Base-by-base conservation (phyloP, 2,888 invertebrate genomes). In the Charanyca ferruginea region DNA sequence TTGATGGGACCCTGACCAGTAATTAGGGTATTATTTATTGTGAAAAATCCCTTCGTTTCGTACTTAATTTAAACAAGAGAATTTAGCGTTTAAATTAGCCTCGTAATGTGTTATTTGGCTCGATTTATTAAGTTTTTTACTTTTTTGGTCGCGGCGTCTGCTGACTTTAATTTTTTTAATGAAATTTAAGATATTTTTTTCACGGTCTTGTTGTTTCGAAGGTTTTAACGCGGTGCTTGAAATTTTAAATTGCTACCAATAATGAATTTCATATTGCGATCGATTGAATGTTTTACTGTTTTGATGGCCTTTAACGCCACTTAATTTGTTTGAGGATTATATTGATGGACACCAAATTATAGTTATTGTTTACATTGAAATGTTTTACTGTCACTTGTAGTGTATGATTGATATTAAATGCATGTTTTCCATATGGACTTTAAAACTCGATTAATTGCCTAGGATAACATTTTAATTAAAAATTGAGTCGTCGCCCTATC, bases 11-110 rank as follows among this genome's bases (percentile, higher is more conserved):
- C 73, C 73, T 76, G 77, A 69, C 69, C 84, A 65, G 80, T 87
- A 88, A 90, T 91, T 88, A 90, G 79, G 78, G 77, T 81, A 76
- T 90, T 89, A 89, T 90, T 90, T 90, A 90, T 90, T 83, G 80
- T 85, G 79, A 77, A 85, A 89, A 87, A 87, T 83, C 83, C 82
- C 81, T 83, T 73, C 81, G 81, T 86, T 87, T 86, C 84, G 80
- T 87, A 81, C 82, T 86, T 87, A 86, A 89, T 89, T 89, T 88
- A 86, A 89, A 87, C 86, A 87, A 83, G 85, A 85, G 86, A 86
- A 83, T 88, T 87, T 85, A 86, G 85, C 84, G 81, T 79, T 87
- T 90, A 83, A 85, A 87, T 88, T 84, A 81, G 77, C 80, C 68
- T 84, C 79, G 73, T 81, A 80, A 80, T 80, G 77, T 84, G 77